Conservation (phyloP, 1,140 invertebrate genomes). For the Leucophenga varia region DNA sequence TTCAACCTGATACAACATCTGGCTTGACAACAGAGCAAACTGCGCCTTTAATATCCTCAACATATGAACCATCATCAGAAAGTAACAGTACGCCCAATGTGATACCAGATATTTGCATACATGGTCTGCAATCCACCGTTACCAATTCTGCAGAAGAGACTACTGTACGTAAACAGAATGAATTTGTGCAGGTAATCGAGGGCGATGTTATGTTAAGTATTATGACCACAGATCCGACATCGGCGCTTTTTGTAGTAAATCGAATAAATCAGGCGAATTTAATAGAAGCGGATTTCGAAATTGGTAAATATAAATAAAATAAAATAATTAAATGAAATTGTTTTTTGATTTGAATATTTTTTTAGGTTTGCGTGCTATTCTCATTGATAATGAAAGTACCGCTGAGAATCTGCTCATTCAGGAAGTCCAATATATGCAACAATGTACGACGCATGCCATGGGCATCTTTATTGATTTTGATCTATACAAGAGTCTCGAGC, state of each 20-base stretch:
- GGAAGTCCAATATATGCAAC: constrained; percentile 49
- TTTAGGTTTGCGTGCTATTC: constrained; percentile 41
- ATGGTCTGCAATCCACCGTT: constrained; percentile 31
- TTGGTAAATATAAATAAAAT: constrained; percentile 29
- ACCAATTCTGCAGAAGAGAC: constrained; percentile 25
- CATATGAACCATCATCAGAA: background rate
- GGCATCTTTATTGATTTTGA: constrained; percentile 48
- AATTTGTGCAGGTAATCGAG: constrained; percentile 42
- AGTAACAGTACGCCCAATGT: constrained; percentile 8
- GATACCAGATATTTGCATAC: constrained; percentile 41
- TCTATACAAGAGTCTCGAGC: constrained; percentile 34
- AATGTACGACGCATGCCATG: constrained; percentile 40
- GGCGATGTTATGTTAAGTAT: constrained; percentile 47
- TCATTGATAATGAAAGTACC: constrained; percentile 26
- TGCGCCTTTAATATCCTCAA: background rate
- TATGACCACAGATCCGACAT: constrained; percentile 40
- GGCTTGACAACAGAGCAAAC: constrained; percentile 14
- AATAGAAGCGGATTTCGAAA: constrained; percentile 47
- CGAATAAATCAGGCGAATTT: constrained; percentile 47
- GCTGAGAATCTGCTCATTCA: constrained; percentile 46
- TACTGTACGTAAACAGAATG: constrained; percentile 27
- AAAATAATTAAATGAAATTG: background rate
- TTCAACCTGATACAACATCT: background rate
- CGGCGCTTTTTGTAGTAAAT: constrained; percentile 47
- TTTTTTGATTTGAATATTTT: background rate